A percentile compares a stretch with the other conserved stretches of the same genome.
Evolutionary conservation across 2,113 vertebrate species (phyloP).

Genomic region (Eublepharis macularius): DNA sequence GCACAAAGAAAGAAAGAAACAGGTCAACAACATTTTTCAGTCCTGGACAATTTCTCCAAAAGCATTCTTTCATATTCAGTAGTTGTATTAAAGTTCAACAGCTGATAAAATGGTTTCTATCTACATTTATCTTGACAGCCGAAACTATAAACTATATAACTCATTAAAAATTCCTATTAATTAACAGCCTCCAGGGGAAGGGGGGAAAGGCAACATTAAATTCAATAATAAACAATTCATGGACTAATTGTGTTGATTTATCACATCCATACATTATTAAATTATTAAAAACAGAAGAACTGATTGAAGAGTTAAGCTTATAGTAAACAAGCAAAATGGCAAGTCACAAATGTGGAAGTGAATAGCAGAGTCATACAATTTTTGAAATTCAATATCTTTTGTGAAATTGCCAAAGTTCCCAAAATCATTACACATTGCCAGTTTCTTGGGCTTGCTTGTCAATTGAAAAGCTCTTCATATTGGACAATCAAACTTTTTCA

Average conservation of each 20-base stretch:
- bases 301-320: conserved; percentile 42
- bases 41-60: conserved; percentile 43
- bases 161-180: conserved; percentile 49
- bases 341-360: conserved; percentile 51
- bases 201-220: conserved; percentile 31
- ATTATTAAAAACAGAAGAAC: conserved; percentile 42
- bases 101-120: conserved; percentile 32
- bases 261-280: conserved; percentile 37
- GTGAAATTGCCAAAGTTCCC: conserved; percentile 18
- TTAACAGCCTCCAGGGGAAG: background rate
- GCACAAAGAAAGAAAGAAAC: conserved; percentile 28
- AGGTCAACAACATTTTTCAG: conserved; percentile 41
- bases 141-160: conserved; percentile 30
- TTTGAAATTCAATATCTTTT: conserved; percentile 14
- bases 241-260: conserved; percentile 48
- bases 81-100: conserved; percentile 44
- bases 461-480: conserved; percentile 13
- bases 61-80: conserved; percentile 57
- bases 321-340: conserved; percentile 49
- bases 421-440: background rate
- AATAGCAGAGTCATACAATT: conserved; percentile 33
- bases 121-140: conserved; percentile 19
- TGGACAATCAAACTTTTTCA: background rate
- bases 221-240: conserved; percentile 43
- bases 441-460: background rate